phyloP scores from a whole-genome alignment of 2,888 invertebrate genomes.

The Parelbella ahira region DNA sequence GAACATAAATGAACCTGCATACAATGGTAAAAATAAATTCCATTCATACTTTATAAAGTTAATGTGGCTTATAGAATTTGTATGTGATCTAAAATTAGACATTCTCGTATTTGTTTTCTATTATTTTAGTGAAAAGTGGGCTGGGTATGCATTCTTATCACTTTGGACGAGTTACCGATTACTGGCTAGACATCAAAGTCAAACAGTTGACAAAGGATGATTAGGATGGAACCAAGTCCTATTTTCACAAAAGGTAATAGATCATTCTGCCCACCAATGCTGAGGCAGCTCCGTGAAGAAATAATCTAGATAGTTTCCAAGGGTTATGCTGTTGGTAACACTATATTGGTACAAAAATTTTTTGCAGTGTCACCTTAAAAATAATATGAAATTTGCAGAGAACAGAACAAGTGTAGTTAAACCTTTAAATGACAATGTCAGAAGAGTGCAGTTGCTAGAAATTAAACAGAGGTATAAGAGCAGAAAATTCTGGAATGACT shows the following conservation, averaged over 20 bases:
- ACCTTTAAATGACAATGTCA: slow-evolving; percentile 42
- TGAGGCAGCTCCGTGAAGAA: too few species aligned
- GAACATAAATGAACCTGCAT: slow-evolving; percentile 29
- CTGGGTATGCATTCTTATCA: slow-evolving; percentile 40
- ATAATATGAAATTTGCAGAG: slow-evolving; percentile 14
- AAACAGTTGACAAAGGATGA: slow-evolving; percentile 23
- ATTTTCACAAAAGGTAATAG: slow-evolving; percentile 47
- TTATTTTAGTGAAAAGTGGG: slow-evolving; percentile 48
- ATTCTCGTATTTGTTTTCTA: slow-evolving; percentile 28
- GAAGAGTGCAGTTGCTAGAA: slow-evolving; percentile 43
- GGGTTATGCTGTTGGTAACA: too few species aligned
- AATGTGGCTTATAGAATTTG: too few species aligned
- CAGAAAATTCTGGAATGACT: slow-evolving; percentile 48
- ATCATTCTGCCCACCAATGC: slow-evolving; percentile 12
- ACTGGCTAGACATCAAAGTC: slow-evolving; percentile 30
- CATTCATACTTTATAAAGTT: too few species aligned
- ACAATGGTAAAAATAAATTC: slow-evolving; percentile 32
- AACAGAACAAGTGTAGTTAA: slow-evolving; percentile 31
- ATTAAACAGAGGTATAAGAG: slow-evolving; percentile 53
- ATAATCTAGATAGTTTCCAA: too few species aligned
- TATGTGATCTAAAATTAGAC: too few species aligned
- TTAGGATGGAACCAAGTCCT: slow-evolving; percentile 36
- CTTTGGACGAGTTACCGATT: slow-evolving; percentile 43
- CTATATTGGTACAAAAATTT: too few species aligned
- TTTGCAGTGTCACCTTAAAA: too few species aligned